phyloP scores from a whole-genome alignment of 2,113 vertebrate genomes.

The Aphelocoma coerulescens region DNA sequence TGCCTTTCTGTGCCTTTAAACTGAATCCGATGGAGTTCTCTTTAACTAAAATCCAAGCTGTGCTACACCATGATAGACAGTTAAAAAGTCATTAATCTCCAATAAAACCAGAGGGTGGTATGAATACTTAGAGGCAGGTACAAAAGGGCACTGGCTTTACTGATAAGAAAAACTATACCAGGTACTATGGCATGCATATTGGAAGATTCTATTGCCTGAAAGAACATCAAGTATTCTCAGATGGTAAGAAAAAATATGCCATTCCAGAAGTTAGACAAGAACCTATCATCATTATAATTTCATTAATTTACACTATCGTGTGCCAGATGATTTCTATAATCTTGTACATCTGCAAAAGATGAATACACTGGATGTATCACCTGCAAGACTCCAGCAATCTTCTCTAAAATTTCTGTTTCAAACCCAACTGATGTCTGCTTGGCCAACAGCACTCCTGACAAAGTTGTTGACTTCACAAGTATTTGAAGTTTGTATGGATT shows the following conservation, averaged over 20 bases:
- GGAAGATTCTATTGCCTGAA: background rate
- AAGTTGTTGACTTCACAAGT: background rate
- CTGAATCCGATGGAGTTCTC: too few relatives aligned
- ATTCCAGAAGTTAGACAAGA: background rate
- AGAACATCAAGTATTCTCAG: background rate
- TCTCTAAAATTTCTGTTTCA: background rate
- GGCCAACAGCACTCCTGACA: background rate
- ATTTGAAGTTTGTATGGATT: background rate
- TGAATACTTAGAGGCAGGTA: background rate
- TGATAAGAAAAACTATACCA: background rate
- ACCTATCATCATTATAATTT: background rate
- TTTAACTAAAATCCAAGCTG: too few relatives aligned
- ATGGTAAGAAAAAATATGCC: background rate
- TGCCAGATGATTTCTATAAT: background rate
- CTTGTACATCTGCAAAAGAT: background rate
- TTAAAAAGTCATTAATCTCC: background rate
- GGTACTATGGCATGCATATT: background rate
- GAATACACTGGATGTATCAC: background rate
- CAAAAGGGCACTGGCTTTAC: background rate
- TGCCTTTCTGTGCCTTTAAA: too few relatives aligned
- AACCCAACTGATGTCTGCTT: background rate
- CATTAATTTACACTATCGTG: background rate
- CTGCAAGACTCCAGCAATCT: background rate
- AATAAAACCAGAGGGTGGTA: background rate
- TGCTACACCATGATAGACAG: background rate